These are phyloP conservation scores for Aleiodes testaceus DNA, from an alignment of 2,888 invertebrate species.

Conservation along the genomic window DNA sequence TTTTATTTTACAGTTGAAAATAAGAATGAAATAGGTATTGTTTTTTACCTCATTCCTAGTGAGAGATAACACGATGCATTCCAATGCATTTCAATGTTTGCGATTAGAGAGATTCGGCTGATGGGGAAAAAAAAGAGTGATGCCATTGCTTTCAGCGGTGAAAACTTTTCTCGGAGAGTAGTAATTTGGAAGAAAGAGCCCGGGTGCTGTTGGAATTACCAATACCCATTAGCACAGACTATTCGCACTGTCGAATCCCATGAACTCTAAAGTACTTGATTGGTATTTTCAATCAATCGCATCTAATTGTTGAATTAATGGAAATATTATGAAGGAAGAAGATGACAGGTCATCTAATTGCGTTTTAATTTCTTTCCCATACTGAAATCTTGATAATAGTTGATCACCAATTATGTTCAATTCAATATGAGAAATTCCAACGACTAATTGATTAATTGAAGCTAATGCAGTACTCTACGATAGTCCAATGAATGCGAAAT, in stretches of 20 bases:
- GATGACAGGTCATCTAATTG: no score
- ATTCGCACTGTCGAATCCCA: slow-evolving; percentile 7
- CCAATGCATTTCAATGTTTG: slow-evolving; percentile 23
- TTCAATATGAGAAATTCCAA: no score
- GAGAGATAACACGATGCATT: slow-evolving; percentile 21
- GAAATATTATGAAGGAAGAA: no score
- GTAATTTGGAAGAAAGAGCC: slow-evolving; percentile 37
- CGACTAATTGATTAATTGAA: background rate
- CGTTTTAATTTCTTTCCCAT: no score
- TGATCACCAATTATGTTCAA: no score
- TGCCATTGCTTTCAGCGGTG: slow-evolving; percentile 27
- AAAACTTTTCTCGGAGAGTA: slow-evolving; percentile 26
- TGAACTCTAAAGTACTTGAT: slow-evolving; percentile 5
- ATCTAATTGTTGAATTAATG: background rate
- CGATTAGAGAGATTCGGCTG: slow-evolving; percentile 16
- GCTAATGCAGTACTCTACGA: background rate
- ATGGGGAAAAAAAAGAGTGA: background rate
- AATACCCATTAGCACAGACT: slow-evolving; percentile 46
- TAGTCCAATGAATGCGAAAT: background rate
- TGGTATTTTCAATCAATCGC: slow-evolving; percentile 9
- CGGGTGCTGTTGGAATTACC: slow-evolving; percentile 41
- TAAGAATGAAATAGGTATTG: background rate
- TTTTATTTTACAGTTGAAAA: slow-evolving; percentile 1
- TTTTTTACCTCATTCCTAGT: slow-evolving; percentile 1
- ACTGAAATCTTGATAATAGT: no score